Percentiles rank a stretch among this genome's conserved stretches.
phyloP scores from a whole-genome alignment of 2,113 vertebrate species.

The Perca fluviatilis region DNA sequence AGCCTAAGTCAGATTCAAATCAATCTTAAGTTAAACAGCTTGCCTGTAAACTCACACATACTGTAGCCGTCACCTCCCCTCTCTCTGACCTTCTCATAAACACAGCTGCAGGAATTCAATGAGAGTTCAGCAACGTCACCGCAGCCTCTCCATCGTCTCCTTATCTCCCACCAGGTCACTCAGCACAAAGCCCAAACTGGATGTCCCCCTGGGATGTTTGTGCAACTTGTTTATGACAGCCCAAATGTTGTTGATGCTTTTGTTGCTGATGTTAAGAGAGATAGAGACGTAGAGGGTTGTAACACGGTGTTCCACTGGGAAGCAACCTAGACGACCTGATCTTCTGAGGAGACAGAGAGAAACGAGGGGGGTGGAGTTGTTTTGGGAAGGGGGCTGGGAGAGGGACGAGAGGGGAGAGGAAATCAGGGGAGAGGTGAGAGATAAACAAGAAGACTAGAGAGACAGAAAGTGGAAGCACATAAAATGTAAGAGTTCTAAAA shows the following conservation, averaged over 20 bases:
- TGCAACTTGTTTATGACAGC: slow-evolving; percentile 82
- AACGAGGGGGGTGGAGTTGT: background rate
- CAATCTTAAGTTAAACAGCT: slow-evolving; percentile 50
- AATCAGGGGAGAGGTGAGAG: slow-evolving; percentile 36
- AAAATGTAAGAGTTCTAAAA: slow-evolving; percentile 11
- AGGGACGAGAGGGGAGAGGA: slow-evolving; percentile 7
- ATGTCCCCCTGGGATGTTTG: slow-evolving; percentile 77
- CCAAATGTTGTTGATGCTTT: slow-evolving; percentile 70
- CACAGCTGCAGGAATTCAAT: slow-evolving; percentile 55
- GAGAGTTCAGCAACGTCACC: slow-evolving; percentile 55
- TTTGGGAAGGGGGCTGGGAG: slow-evolving; percentile 20
- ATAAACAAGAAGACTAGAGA: slow-evolving; percentile 34
- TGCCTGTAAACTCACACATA: slow-evolving; percentile 34
- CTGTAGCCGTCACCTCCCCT: slow-evolving; percentile 12
- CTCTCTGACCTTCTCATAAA: slow-evolving; percentile 46
- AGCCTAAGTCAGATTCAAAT: slow-evolving; percentile 40
- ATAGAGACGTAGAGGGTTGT: slow-evolving; percentile 38
- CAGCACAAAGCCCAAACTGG: slow-evolving; percentile 63
- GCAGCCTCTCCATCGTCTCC: slow-evolving; percentile 65
- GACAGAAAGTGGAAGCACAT: slow-evolving; percentile 9
- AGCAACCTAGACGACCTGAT: slow-evolving; percentile 54
- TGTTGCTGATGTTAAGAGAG: slow-evolving; percentile 72
- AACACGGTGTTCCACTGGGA: slow-evolving; percentile 54
- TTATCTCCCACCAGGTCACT: slow-evolving; percentile 74
- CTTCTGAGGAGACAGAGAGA: slow-evolving; percentile 40